Percentiles rank a stretch among this genome's conserved stretches.
These are phyloP conservation scores for Tragelaphus eurycerus DNA, from an alignment of 2,797 vertebrate species.

Conservation along the genomic window DNA sequence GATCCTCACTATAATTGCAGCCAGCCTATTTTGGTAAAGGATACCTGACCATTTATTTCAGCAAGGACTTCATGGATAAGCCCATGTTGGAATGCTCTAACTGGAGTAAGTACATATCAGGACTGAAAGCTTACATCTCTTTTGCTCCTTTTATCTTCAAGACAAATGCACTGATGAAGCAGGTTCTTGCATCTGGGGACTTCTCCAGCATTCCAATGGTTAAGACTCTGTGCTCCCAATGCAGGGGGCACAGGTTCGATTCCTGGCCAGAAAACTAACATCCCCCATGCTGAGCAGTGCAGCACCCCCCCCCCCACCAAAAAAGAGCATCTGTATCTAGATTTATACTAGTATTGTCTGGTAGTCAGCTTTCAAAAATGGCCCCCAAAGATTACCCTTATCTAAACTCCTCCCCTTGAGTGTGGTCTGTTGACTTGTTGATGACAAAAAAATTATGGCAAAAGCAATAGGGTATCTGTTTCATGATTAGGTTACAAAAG, in stretches of 20 bases:
- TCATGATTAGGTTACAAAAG: background rate
- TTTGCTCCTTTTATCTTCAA: background rate
- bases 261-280: background rate
- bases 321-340: background rate
- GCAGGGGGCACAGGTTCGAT: background rate
- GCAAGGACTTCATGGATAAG: background rate
- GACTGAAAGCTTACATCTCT: background rate
- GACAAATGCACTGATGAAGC: background rate
- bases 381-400: background rate
- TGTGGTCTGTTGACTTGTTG: background rate
- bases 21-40: background rate
- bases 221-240: background rate
- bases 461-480: background rate
- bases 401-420: background rate
- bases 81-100: background rate
- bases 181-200: background rate
- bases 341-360: background rate
- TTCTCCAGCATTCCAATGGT: background rate
- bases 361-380: background rate
- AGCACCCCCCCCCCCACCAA: background rate
- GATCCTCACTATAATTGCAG: background rate
- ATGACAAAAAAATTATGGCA: background rate
- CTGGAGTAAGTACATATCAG: background rate
- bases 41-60: background rate
- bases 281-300: background rate